These are phyloP conservation scores for Brachypodius melanocephalos DNA, from an alignment of 2,113 vertebrate genomes.

Conservation along the genomic window DNA sequence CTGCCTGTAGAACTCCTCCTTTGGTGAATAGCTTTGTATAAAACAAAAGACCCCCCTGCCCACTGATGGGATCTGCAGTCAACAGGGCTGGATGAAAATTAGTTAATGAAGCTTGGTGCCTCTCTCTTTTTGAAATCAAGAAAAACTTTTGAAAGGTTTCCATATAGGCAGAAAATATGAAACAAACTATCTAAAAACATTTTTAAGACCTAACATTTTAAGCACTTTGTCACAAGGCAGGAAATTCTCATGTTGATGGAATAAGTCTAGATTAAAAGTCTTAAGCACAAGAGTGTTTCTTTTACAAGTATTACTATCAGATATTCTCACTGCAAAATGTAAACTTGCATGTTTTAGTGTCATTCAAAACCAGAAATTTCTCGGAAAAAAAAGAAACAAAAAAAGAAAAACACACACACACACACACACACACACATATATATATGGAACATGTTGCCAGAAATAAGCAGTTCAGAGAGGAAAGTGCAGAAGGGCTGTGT, in stretches of 20 bases:
- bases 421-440: accelerated
- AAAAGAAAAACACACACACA: background rate
- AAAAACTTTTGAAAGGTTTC: background rate
- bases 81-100: background rate
- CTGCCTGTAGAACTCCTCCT: background rate
- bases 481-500: background rate
- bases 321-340: background rate
- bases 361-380: background rate
- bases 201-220: background rate
- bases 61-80: background rate
- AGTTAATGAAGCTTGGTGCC: background rate
- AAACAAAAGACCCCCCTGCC: background rate
- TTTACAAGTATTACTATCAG: background rate
- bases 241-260: background rate
- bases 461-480: background rate
- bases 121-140: background rate
- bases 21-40: background rate
- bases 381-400: background rate
- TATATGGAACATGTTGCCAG: background rate
- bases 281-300: background rate
- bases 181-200: background rate
- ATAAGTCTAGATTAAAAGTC: background rate
- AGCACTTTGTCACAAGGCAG: background rate
- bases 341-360: background rate
- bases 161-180: background rate